phyloP scores from a whole-genome alignment of 1,140 invertebrate species.

The Drosophila azteca region DNA sequence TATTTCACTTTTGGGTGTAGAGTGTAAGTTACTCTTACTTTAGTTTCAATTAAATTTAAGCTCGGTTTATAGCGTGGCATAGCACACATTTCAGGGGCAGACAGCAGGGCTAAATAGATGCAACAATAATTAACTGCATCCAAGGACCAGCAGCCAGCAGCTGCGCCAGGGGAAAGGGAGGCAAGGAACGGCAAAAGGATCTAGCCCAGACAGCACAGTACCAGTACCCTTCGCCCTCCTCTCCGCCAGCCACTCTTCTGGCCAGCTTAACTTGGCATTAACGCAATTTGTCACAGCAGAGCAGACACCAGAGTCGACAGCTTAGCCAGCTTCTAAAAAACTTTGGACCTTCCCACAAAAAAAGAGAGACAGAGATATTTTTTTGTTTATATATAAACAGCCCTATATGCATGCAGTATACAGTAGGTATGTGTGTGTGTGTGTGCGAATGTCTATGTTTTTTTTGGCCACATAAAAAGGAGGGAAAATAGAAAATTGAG shows the following conservation, averaged over 20 bases:
- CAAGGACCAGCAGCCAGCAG: constrained; percentile 13
- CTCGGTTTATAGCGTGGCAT: not conserved
- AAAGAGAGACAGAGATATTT: constrained; percentile 6
- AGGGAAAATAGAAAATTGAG: constrained; percentile 52
- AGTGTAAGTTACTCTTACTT: too few species aligned
- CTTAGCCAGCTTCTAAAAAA: constrained; percentile 35
- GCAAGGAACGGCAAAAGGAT: constrained; percentile 22
- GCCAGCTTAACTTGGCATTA: constrained; percentile 71
- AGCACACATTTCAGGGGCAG: constrained; percentile 49
- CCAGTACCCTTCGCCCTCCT: not conserved
- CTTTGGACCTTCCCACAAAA: constrained; percentile 8
- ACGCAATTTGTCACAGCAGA: constrained; percentile 72
- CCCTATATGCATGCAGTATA: not conserved
- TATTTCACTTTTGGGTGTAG: not conserved
- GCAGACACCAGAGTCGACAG: constrained; percentile 47
- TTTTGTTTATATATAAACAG: constrained; percentile 10
- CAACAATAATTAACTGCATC: constrained; percentile 74
- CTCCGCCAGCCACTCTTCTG: constrained; percentile 11
- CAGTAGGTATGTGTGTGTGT: constrained; percentile 8
- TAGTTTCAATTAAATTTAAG: constrained; percentile 6
- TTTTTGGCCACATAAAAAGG: constrained; percentile 30
- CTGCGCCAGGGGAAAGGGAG: not conserved
- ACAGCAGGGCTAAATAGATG: constrained; percentile 63
- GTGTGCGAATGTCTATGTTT: constrained; percentile 30
- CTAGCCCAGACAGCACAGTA: constrained; percentile 3